Percentiles rank a stretch among this genome's conserved stretches.
These are phyloP conservation scores for Orchesella cincta DNA, from an alignment of 1,140 invertebrate species.

Conservation along the genomic window DNA sequence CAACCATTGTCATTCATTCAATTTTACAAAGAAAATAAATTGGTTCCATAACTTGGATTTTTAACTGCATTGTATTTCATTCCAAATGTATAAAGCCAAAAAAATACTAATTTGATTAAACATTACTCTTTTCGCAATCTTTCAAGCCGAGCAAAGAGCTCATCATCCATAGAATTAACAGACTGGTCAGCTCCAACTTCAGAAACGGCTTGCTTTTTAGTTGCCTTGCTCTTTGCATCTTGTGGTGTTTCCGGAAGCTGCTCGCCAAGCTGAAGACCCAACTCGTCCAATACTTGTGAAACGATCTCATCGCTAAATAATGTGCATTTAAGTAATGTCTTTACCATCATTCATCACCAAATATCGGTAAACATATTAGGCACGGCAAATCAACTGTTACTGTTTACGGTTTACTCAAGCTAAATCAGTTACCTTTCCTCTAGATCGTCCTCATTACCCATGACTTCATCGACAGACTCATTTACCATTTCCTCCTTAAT, in stretches of 20 bases:
- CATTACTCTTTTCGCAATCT: slow-evolving; percentile 67
- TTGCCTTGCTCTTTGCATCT: slow-evolving; percentile 51
- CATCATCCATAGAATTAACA: slow-evolving; percentile 84
- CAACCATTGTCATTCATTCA: neutral
- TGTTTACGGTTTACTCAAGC: too few species aligned
- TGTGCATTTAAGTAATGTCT: too few species aligned
- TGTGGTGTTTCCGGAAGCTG: slow-evolving; percentile 80
- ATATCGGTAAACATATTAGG: neutral
- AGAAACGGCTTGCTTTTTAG: slow-evolving; percentile 38
- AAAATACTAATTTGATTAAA: neutral
- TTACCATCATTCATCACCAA: too few species aligned
- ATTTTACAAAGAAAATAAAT: neutral
- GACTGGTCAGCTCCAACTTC: slow-evolving; percentile 57
- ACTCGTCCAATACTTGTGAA: slow-evolving; percentile 91
- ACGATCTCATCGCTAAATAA: slow-evolving; percentile 76
- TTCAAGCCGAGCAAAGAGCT: slow-evolving; percentile 89
- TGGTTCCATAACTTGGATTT: too few species aligned
- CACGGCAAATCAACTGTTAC: neutral
- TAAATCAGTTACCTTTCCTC: neutral
- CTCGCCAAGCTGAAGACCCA: slow-evolving; percentile 90
- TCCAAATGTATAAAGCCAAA: neutral
- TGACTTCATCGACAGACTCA: slow-evolving; percentile 98
- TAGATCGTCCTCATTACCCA: slow-evolving; percentile 90
- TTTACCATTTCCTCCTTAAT: slow-evolving; percentile 99
- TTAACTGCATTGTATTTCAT: neutral